Evolutionary conservation across 2,888 invertebrate genomes (phyloP), one percentile per base, ranked within the genome.

Genomic region (Mesodorylaimus sp.): DNA sequence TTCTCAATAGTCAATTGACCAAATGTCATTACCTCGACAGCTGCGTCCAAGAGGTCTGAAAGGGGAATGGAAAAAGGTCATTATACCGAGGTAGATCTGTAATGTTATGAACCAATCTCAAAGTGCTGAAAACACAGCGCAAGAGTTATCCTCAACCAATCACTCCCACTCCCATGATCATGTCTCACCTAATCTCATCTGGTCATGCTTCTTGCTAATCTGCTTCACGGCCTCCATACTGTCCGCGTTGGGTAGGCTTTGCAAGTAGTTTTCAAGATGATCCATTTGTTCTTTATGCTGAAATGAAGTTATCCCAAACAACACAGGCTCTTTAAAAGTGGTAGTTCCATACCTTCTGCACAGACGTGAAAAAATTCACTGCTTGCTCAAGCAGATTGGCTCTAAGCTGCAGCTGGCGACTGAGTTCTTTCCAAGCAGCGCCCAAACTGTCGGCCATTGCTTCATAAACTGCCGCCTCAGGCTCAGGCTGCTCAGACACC

Each of bases 11-110:
- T 70, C 48, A 75, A 73, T 64, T 82, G 81, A 45, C 85, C 85
- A 56, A 81, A 77, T 62, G 82, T 81, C 45, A 86, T 71, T 2
- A 84, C 79, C n/a, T 75, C 74, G 77, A 83, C 81, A 2, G 84
- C 75, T 3, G 79, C 73, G 56, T 83, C 83, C 51, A 85, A 70
- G 66, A 84, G 77, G 53, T 66, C 72, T 71, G 57, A 7, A 58
- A 26, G 19, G 10, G 10, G 10, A 16, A 10, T 13, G 16, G n/a
- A n/a, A n/a, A n/a, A n/a, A n/a, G n/a, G n/a, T n/a, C n/a, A n/a
- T n/a, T n/a, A n/a, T n/a, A n/a, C n/a, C n/a, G n/a, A n/a, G n/a
- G n/a, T n/a, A n/a, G n/a, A n/a, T n/a, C n/a, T n/a, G n/a, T n/a
- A n/a, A n/a, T n/a, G n/a, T n/a, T n/a, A n/a, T n/a, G n/a, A n/a